A percentile compares a stretch with the other conserved stretches of the same genome.
phyloP scores from a whole-genome alignment of 2,888 invertebrate species.

The Pandemis heparana region DNA sequence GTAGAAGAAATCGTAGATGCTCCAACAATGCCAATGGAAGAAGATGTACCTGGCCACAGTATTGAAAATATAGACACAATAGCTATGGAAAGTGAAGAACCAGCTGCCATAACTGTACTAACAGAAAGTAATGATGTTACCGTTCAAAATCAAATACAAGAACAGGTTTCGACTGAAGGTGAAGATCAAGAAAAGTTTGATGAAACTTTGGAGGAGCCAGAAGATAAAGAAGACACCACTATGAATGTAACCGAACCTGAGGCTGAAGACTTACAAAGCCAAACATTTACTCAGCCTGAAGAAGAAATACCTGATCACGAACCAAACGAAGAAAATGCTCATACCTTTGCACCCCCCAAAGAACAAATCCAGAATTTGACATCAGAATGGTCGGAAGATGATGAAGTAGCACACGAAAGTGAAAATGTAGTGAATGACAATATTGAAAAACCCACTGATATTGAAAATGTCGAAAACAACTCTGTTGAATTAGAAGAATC shows the following conservation, averaged over 20 bases:
- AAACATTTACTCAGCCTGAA: conserved; percentile 51
- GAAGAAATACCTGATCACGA: conserved; percentile 19
- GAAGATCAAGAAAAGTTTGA: conserved; percentile 15
- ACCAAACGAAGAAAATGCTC: conserved; percentile 2
- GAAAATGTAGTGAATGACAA: conserved; percentile 40
- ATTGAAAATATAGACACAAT: conserved; percentile 35
- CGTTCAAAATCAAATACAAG: conserved; percentile 12
- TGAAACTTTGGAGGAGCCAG: conserved; percentile 29
- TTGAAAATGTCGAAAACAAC: conserved; percentile 44
- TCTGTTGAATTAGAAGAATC: conserved; percentile 70
- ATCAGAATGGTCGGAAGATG: conserved; percentile 41
- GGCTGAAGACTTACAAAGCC: conserved; percentile 35
- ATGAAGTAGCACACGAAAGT: conserved; percentile 14
- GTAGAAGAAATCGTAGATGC: conserved; percentile 46
- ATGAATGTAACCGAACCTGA: conserved; percentile 2
- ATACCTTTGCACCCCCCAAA: conserved; percentile 17
- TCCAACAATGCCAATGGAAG: conserved; percentile 39
- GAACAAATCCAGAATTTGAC: conserved; percentile 38
- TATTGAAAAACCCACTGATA: conserved; percentile 34
- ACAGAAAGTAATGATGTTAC: conserved; percentile 20
- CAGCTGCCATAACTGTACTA: conserved; percentile 37
- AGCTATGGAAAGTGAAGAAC: conserved; percentile 38
- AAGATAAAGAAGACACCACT: conserved; percentile 26
- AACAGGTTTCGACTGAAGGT: conserved; percentile 24
- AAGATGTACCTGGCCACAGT: conserved; percentile 38